Conservation (phyloP, 2,888 invertebrate species). For the Achlya flavicornis region DNA sequence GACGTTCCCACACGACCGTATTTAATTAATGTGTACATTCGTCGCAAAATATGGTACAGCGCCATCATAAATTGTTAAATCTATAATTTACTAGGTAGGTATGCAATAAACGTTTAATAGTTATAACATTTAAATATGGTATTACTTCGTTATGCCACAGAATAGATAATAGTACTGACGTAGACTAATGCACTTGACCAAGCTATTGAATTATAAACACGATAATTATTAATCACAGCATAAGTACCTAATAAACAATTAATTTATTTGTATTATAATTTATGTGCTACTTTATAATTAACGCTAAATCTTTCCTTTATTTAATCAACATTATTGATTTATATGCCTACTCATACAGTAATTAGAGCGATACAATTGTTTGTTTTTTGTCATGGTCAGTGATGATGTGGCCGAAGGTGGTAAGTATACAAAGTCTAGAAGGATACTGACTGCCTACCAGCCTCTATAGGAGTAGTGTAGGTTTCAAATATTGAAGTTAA, state of each 20-base stretch:
- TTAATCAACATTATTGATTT: not conserved
- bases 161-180: not conserved
- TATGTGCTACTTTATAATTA: not conserved
- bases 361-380: no score
- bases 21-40: not conserved
- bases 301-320: not conserved
- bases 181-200: not conserved
- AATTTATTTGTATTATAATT: slow-evolving; percentile 19
- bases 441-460: no score
- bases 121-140: not conserved
- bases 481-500: no score
- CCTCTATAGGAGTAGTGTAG: no score
- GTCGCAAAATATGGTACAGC: not conserved
- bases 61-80: slow-evolving; percentile 4
- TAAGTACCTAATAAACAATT: slow-evolving; percentile 22
- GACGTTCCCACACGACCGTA: not conserved
- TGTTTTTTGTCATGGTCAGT: no score
- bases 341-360: not conserved
- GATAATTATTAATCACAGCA: slow-evolving; percentile 7
- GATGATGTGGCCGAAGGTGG: no score
- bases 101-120: not conserved
- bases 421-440: no score
- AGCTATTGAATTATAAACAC: not conserved
- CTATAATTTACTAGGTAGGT: no score
- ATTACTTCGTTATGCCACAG: no score